Percentiles rank a stretch among this genome's conserved stretches.
phyloP scores from a whole-genome alignment of 2,113 vertebrate species.

The Cephalopholis sonnerati region DNA sequence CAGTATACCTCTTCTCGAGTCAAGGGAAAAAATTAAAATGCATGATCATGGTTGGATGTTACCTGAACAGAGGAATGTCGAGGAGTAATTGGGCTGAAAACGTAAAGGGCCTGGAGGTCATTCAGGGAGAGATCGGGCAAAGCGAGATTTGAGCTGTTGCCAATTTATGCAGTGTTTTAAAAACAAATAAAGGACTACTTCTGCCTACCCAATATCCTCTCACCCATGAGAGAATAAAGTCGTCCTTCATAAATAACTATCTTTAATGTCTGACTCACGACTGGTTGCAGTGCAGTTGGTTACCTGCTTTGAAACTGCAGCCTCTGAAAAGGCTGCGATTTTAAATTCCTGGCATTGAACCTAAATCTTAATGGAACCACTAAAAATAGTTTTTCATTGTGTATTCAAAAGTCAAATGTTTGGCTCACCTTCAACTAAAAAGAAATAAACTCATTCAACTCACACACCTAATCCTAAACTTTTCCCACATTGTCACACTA shows the following conservation, averaged over 20 bases:
- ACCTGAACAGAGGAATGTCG: background rate
- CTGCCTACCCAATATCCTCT: background rate
- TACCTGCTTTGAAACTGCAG: background rate
- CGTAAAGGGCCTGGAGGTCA: background rate
- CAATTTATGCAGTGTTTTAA: slow-evolving; percentile 4
- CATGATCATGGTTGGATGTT: background rate
- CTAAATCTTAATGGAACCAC: slow-evolving; percentile 25
- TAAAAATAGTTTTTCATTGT: slow-evolving; percentile 10
- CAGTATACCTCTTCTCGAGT: background rate
- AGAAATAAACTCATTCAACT: slow-evolving; percentile 58
- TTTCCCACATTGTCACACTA: slow-evolving; percentile 42
- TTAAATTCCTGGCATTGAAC: slow-evolving; percentile 13
- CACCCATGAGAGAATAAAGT: background rate
- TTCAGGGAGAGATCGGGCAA: background rate
- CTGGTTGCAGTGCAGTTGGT: background rate
- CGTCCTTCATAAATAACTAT: slow-evolving; percentile 1
- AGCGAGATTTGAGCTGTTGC: background rate
- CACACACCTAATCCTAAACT: slow-evolving; percentile 29
- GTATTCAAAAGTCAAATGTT: slow-evolving; percentile 28
- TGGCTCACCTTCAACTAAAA: slow-evolving; percentile 40
- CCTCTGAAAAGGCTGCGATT: background rate
- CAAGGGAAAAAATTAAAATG: background rate
- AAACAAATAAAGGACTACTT: slow-evolving; percentile 15
- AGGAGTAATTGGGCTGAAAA: background rate
- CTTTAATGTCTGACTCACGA: background rate